phyloP scores from a whole-genome alignment of 2,113 vertebrate species.

The Hippocampus zosterae region DNA sequence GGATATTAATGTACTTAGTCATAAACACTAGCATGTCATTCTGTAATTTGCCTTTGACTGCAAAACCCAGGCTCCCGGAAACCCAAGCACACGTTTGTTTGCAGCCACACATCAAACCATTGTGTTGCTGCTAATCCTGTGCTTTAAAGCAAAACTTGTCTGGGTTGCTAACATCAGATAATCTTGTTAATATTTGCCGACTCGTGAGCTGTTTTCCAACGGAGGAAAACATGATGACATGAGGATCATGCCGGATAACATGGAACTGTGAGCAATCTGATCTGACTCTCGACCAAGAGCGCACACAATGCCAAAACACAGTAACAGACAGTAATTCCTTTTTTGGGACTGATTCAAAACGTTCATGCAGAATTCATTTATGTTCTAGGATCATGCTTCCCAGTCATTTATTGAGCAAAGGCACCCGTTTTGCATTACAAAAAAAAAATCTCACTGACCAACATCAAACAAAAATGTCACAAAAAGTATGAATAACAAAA shows the following conservation, averaged over 20 bases:
- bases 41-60: conserved; percentile 13
- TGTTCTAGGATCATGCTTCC: too few species aligned
- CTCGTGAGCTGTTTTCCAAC: neutral
- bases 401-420: too few species aligned
- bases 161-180: conserved; percentile 15
- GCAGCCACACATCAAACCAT: neutral
- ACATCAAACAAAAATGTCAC: too few species aligned
- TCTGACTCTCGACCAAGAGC: conserved; percentile 1
- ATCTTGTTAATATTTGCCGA: conserved; percentile 42
- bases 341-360: neutral
- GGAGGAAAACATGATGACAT: conserved; percentile 2
- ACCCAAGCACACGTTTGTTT: neutral
- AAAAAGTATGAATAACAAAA: too few species aligned
- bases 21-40: conserved; percentile 14
- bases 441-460: too few species aligned
- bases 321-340: neutral
- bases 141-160: conserved; percentile 6
- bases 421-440: too few species aligned
- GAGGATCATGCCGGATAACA: conserved; percentile 2
- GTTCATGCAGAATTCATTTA: neutral
- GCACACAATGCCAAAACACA: neutral
- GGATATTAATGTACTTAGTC: conserved; percentile 32
- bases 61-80: conserved; percentile 5
- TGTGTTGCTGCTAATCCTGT: conserved; percentile 11
- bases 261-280: conserved; percentile 6